These are phyloP conservation scores for Ochropacha duplaris DNA, from an alignment of 2,888 invertebrate species.

Conservation along the genomic window DNA sequence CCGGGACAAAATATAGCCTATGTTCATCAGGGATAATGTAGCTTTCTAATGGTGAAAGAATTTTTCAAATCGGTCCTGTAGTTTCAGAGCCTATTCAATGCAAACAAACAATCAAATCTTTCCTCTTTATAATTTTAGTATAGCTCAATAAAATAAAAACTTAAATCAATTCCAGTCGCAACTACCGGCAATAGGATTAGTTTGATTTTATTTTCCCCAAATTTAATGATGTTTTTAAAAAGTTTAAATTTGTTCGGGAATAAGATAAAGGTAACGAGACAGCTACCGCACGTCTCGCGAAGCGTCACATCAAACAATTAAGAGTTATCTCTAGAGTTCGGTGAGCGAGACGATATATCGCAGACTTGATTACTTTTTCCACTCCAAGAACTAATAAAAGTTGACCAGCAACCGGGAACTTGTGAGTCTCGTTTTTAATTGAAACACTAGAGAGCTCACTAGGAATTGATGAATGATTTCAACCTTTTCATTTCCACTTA, in stretches of 20 bases:
- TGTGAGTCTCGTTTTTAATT: conserved; percentile 63
- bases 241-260: conserved; percentile 45
- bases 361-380: conserved; percentile 73
- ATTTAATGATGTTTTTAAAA: too few relatives aligned
- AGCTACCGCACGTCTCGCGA: conserved; percentile 29
- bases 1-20: too few relatives aligned
- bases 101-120: too few relatives aligned
- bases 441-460: conserved; percentile 40
- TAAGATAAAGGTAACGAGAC: conserved; percentile 41
- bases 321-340: conserved; percentile 62
- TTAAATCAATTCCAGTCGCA: too few relatives aligned
- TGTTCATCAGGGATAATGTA: too few relatives aligned
- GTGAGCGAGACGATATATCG: conserved; percentile 61
- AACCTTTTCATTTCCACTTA: conserved; percentile 4
- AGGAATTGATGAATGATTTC: conserved; percentile 18
- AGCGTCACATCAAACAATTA: conserved; percentile 69
- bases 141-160: too few relatives aligned
- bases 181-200: too few relatives aligned
- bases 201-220: too few relatives aligned
- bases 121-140: too few relatives aligned
- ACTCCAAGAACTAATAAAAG: conserved; percentile 72
- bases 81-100: too few relatives aligned
- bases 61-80: too few relatives aligned
- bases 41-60: too few relatives aligned
- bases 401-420: conserved; percentile 68